These are phyloP conservation scores for Bruchidius siliquastri DNA, from an alignment of 2,888 invertebrate species.

Conservation along the genomic window DNA sequence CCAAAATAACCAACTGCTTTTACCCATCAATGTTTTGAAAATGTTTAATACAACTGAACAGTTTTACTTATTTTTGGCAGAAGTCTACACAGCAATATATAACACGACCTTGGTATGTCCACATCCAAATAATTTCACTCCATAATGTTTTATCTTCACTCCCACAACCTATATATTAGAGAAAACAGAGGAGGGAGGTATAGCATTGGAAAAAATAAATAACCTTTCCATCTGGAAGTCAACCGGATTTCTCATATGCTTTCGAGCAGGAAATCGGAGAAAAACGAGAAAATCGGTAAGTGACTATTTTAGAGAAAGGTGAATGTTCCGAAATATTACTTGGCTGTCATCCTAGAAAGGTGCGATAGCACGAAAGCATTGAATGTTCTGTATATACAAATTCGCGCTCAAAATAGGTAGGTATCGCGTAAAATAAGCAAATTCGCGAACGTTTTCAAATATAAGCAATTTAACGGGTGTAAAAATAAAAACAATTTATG, in stretches of 20 bases:
- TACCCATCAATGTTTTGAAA: too few species aligned
- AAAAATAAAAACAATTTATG: neutral
- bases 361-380: neutral
- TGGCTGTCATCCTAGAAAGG: neutral
- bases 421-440: neutral
- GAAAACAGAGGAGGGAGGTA: neutral
- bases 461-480: neutral
- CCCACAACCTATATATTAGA: neutral
- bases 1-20: too few species aligned
- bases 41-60: too few species aligned
- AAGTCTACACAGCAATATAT: neutral
- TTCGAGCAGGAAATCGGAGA: neutral
- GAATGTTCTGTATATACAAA: neutral
- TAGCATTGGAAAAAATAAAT: neutral
- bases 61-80: neutral
- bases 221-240: neutral
- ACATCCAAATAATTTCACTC: neutral
- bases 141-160: too few species aligned
- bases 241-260: neutral
- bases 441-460: neutral
- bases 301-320: neutral
- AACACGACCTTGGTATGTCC: neutral
- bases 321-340: neutral
- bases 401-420: neutral
- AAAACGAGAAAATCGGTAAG: neutral